phyloP scores from a whole-genome alignment of 2,888 invertebrate species.

The Nymphalis polychloros region DNA sequence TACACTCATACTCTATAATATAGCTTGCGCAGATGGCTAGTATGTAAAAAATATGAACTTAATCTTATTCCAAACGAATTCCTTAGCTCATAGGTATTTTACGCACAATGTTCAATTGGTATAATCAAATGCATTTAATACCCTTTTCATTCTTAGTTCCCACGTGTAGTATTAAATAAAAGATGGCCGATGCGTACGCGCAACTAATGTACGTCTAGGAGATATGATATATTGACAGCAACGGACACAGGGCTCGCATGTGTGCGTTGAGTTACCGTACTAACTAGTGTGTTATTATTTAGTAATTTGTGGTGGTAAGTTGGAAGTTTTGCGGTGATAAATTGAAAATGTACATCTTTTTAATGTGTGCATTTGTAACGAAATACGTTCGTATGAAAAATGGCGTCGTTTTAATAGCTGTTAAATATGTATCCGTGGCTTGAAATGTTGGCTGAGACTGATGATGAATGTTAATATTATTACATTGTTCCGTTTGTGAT shows the following conservation, averaged over 20 bases:
- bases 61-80: no score
- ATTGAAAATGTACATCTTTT: slow-evolving; percentile 40
- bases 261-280: slow-evolving; percentile 41
- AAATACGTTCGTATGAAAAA: slow-evolving; percentile 15
- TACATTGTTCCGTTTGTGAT: no score
- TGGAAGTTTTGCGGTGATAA: slow-evolving; percentile 44
- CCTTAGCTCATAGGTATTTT: background rate
- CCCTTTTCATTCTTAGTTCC: slow-evolving; percentile 39
- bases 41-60: no score
- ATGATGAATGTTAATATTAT: slow-evolving; percentile 14
- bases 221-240: slow-evolving; percentile 74
- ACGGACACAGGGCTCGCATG: slow-evolving; percentile 56
- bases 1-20: no score
- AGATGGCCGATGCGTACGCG: slow-evolving; percentile 62
- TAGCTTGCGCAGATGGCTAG: no score
- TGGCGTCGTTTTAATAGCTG: slow-evolving; percentile 5
- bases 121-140: slow-evolving; percentile 34
- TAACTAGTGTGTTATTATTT: slow-evolving; percentile 65
- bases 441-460: background rate
- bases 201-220: slow-evolving; percentile 67
- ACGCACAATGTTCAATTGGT: slow-evolving; percentile 29
- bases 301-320: slow-evolving; percentile 55
- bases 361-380: slow-evolving; percentile 27
- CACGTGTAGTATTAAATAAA: slow-evolving; percentile 61
- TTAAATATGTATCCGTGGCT: slow-evolving; percentile 2